phyloP scores from a whole-genome alignment of 2,797 vertebrate species.

The Anolis apletophallus region DNA sequence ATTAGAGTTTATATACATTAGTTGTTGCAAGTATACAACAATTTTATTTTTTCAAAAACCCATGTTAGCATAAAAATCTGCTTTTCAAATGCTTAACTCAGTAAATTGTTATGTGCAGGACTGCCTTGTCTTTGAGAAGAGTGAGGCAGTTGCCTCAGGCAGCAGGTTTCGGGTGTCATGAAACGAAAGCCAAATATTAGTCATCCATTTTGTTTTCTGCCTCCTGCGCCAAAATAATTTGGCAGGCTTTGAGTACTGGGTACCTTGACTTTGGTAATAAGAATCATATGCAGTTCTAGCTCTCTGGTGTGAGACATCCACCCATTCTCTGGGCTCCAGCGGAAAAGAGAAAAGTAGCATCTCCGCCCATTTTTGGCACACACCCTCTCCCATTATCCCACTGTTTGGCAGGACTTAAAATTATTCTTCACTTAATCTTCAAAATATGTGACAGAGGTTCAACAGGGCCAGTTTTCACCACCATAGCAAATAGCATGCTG shows the following conservation, averaged over 20 bases:
- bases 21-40: too few relatives aligned
- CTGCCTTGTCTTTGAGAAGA: not conserved
- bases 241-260: not conserved
- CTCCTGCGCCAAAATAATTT: not conserved
- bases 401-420: not conserved
- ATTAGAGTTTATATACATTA: too few relatives aligned
- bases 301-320: not conserved
- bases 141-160: not conserved
- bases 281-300: not conserved
- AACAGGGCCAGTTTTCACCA: not conserved
- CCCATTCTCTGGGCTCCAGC: not conserved
- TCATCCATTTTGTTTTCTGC: not conserved
- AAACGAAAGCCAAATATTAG: not conserved
- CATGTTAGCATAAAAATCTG: not conserved
- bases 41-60: too few relatives aligned
- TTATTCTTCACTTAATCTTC: not conserved
- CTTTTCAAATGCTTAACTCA: not conserved
- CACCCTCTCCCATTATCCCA: too few relatives aligned
- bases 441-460: not conserved
- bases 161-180: not conserved
- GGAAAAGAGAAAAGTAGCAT: not conserved
- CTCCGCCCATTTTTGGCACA: not conserved
- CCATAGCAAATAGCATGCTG: too few relatives aligned
- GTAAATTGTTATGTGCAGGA: not conserved
- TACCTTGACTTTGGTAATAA: not conserved